These are phyloP conservation scores for Himantopus leucocephalus DNA, from an alignment of 2,113 vertebrate genomes.

Conservation along the genomic window DNA sequence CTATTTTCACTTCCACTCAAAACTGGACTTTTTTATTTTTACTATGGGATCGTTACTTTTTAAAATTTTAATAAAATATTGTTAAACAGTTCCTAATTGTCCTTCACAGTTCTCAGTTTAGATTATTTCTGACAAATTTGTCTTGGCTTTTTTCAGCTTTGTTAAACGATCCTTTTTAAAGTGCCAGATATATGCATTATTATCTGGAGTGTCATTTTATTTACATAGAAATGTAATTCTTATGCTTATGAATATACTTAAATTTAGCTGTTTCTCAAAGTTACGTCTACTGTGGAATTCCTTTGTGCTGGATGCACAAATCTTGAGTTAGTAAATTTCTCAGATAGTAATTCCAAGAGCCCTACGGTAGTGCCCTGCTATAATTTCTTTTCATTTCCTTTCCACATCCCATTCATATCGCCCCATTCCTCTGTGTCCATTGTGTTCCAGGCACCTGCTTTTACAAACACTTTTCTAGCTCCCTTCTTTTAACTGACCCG, in stretches of 20 bases:
- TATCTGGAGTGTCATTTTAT: not conserved
- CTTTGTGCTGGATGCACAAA: not conserved
- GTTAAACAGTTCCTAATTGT: not conserved
- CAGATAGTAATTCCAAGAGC: not conserved
- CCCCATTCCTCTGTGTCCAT: not conserved
- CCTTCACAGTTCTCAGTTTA: not conserved
- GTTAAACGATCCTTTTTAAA: not conserved
- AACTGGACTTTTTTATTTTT: not conserved
- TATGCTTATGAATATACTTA: not conserved
- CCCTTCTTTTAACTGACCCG: not conserved
- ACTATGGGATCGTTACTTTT: not conserved
- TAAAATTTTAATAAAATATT: not conserved
- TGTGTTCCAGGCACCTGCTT: constrained; percentile 7
- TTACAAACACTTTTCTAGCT: not conserved
- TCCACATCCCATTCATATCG: not conserved
- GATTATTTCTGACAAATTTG: not conserved
- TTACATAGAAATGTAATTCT: not conserved
- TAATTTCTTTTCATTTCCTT: not conserved
- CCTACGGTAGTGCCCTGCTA: not conserved
- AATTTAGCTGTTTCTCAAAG: not conserved
- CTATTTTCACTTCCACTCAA: not conserved
- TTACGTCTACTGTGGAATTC: not conserved
- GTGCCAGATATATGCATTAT: not conserved
- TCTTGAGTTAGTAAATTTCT: not conserved
- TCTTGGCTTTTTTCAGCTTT: not conserved